Percentiles rank a stretch among this genome's conserved stretches.
Evolutionary conservation across 2,888 invertebrate species (phyloP).

Genomic region (Pegoplata infirma): DNA sequence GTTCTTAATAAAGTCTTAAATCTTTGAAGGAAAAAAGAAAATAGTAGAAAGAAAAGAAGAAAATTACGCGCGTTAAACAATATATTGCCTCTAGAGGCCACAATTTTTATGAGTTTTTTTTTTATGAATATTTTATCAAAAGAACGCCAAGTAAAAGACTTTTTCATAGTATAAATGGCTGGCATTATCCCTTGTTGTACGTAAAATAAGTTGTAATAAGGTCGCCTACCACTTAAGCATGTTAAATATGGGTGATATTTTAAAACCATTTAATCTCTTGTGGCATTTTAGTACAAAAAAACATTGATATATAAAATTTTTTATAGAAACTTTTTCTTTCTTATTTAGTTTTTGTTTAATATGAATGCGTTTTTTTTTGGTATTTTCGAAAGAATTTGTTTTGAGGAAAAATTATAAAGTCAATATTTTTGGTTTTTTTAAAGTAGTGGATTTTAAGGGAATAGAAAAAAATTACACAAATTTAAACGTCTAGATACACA

Average conservation of each 20-base stretch:
- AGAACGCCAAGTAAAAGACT: neutral
- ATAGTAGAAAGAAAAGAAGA: neutral
- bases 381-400: too few species aligned
- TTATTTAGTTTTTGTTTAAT: too few species aligned
- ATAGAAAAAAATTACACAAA: too few species aligned
- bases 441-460: too few species aligned
- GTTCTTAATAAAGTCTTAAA: constrained; percentile 23
- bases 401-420: too few species aligned
- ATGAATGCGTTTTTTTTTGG: too few species aligned
- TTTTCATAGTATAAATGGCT: neutral
- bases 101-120: constrained; percentile 9
- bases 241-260: constrained; percentile 36
- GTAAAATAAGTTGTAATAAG: neutral
- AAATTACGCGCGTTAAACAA: neutral
- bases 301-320: too few species aligned
- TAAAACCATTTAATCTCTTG: constrained; percentile 51
- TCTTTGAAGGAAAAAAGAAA: constrained; percentile 7
- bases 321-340: too few species aligned
- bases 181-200: neutral
- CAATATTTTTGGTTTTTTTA: too few species aligned
- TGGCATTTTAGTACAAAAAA: constrained; percentile 24
- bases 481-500: too few species aligned
- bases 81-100: constrained; percentile 18
- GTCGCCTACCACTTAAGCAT: constrained; percentile 27
- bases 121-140: neutral